Base-by-base conservation (phyloP, 2,797 vertebrate species). In the Sorex maritimensis region DNA sequence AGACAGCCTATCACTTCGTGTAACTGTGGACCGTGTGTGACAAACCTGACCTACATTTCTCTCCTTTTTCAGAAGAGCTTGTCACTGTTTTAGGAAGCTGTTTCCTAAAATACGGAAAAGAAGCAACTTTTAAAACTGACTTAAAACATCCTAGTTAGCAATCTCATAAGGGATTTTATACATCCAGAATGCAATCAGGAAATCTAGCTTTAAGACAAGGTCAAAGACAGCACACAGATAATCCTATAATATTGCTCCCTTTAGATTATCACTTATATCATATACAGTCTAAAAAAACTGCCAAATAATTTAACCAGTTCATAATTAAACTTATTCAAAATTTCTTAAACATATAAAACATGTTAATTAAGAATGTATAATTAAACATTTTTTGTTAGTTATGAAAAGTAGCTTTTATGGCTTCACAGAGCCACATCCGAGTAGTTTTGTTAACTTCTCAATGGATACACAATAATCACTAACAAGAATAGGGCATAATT, bases 11-110 rank as follows among this genome's bases (percentile, higher is more conserved):
- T 99, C 98, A 99, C 98, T 98, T 99, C 98, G 96, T 97, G 97
- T 98, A 99, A 99, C 98, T 97, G 97, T 98, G 98, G 98, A 98
- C 98, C 98, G 97, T 98, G 98, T 99, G 98, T 99, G 99, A 99
- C 98, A 99, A 98, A 98, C 98, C 98, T 99, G 99, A 99, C 99
- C 99, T 99, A 99, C 98, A 99, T 99, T 98, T 98, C 97, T 95
- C 97, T 98, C 97, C 98, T 98, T 98, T 98, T 97, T 98, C 98
- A 97, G 98, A 98, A 98, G 98, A 98, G 98, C 98, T 97, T 98
- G 98, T 97, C 98, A 96, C 94, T 97, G 97, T 97, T 98, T 97
- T 97, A 98, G 98, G 97, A 95, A 98, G 97, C 97, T 98, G 95
- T 98, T 98, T 98, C 98, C 97, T 95, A 95, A 97, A 97, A 98